A percentile compares a stretch with the other conserved stretches of the same genome.
These are phyloP conservation scores for Poecilia gillii DNA, from an alignment of 2,797 vertebrate genomes.

Conservation along the genomic window DNA sequence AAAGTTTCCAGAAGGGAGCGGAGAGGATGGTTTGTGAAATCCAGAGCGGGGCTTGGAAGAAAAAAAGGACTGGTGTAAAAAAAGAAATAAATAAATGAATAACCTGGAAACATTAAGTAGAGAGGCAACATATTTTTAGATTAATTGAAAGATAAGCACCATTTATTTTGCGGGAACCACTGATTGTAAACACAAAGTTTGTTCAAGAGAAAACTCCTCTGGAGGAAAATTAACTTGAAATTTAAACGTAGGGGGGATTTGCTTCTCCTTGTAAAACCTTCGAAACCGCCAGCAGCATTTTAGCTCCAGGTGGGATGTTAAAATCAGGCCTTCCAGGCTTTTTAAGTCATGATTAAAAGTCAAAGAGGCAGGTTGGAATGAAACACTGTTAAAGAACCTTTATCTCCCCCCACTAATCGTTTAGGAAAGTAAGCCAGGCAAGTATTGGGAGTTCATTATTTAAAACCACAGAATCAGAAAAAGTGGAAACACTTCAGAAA, in stretches of 20 bases:
- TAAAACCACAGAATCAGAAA: neutral
- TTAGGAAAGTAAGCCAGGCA: neutral
- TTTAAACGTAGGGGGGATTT: neutral
- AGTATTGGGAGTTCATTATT: neutral
- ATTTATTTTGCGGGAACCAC: neutral
- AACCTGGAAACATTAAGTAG: neutral
- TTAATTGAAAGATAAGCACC: neutral
- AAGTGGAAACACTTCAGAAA: neutral
- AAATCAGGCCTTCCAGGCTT: conserved; percentile 6
- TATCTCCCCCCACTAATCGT: neutral
- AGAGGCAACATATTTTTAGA: conserved; percentile 4
- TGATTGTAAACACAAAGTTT: neutral
- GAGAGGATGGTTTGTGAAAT: neutral
- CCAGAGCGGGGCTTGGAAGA: neutral
- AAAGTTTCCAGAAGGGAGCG: neutral
- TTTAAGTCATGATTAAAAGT: conserved; percentile 13
- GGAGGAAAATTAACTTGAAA: neutral
- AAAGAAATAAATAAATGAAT: neutral
- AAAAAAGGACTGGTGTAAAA: neutral
- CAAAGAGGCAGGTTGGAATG: neutral
- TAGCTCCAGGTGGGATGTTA: conserved; percentile 7
- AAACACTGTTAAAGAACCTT: neutral
- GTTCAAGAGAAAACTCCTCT: neutral
- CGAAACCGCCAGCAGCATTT: conserved; percentile 3
- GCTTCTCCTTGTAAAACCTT: neutral